A percentile compares a stretch with the other conserved stretches of the same genome.
Evolutionary conservation across 2,113 vertebrate species (phyloP).

Genomic region (Probosciger aterrimus): DNA sequence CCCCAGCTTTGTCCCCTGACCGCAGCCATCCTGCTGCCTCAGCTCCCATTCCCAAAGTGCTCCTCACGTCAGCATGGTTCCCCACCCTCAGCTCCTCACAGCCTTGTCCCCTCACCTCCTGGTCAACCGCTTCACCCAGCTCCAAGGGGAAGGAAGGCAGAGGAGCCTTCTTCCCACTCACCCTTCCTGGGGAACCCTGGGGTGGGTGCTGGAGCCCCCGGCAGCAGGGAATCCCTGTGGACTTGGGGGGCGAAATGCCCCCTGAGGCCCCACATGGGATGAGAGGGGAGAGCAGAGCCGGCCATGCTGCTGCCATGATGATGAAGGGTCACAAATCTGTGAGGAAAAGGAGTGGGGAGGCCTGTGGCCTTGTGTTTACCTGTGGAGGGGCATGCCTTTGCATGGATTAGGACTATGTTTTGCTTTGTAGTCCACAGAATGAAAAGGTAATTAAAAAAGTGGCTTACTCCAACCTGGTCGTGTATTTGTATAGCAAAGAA

Average conservation of each 20-base stretch:
- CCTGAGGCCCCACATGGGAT: neutral
- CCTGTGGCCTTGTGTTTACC: neutral
- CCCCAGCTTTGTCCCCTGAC: fast-evolving
- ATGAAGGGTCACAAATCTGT: neutral
- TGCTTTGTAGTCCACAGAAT: neutral
- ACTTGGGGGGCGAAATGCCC: neutral
- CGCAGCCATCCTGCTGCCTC: neutral
- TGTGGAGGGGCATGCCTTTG: too few species aligned
- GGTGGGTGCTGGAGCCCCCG: neutral
- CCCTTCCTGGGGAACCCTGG: fast-evolving
- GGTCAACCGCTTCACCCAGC: too few species aligned
- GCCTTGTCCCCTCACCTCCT: neutral
- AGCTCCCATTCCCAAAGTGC: neutral
- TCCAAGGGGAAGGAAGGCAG: fast-evolving
- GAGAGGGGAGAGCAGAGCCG: neutral
- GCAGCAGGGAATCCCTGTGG: neutral
- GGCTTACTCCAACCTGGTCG: neutral
- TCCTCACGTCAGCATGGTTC: neutral
- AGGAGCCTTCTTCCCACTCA: neutral
- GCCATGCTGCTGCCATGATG: fast-evolving
- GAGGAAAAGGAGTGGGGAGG: neutral
- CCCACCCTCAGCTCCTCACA: neutral
- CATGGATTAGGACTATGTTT: neutral
- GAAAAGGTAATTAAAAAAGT: neutral
- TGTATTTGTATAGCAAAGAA: neutral